Base-by-base conservation (phyloP, 2,888 invertebrate genomes). In the Timandra comae region DNA sequence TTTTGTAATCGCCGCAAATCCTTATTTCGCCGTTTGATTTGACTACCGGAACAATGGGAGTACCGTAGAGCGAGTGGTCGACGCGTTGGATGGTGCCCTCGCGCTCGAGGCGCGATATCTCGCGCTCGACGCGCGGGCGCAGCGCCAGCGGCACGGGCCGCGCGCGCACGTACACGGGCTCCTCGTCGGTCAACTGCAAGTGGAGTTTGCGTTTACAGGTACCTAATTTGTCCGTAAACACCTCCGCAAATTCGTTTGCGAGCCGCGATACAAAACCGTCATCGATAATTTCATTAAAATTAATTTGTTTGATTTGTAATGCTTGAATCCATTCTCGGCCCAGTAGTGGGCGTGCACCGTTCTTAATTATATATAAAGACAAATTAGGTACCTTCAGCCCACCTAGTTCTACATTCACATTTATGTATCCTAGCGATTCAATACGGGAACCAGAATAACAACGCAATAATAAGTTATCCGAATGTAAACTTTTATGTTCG, bases 41-140 rank as follows among this genome's bases (percentile, higher is more conserved):
- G 31, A 3, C 33, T 41, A 7, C 34, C 25, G 22, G 21, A 22
- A 11, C 21, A 21, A 50, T 45, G 1, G 46, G 57, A 8, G 56
- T 59, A 4, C 52, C 56, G 26, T 49, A 54, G 6, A 53, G 54
- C 0, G 54, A 56, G 4, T 38, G 21, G 3, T 55, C 55, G 0
- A 58, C 50, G 8, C 38, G 38, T 20, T 44, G 43, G 12, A 59
- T 52, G 4, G 38, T 35, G 12, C 38, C 23, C 4, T 46, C 51
- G 11, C 31, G 30, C 27, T 48, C 43, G 20, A 61, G 31, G 1
- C 56, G 47, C 3, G 44, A 38, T 3, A 59, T 35, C 32, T 57
- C 56, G 7, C 11, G 29, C 19, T 46, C 50, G 6, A 52, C 51
- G 6, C 33, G 41, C 23, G 12, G 38, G 13, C 49, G 49, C 31